These are phyloP conservation scores for Sminthurinus aureus DNA, from an alignment of 2,888 invertebrate genomes.

Conservation along the genomic window DNA sequence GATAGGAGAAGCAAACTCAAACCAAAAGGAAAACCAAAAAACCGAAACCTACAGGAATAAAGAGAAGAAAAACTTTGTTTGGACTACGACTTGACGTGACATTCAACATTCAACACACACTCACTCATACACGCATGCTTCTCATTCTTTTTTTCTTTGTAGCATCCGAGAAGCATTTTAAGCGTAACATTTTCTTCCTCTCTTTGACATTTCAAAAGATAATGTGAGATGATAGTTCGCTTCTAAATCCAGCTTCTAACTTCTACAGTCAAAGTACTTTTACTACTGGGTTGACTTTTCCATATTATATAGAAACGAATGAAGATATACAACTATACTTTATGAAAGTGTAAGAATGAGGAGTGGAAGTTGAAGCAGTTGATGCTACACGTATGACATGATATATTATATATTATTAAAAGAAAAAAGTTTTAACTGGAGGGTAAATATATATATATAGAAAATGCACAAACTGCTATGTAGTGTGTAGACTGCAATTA, in stretches of 20 bases:
- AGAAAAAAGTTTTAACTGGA: too few species aligned
- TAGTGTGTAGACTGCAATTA: too few species aligned
- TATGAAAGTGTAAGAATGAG: too few species aligned
- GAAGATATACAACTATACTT: too few species aligned
- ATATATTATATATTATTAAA: too few species aligned
- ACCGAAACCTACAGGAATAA: not conserved
- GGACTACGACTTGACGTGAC: not conserved
- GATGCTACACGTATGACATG: too few species aligned
- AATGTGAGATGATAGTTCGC: not conserved
- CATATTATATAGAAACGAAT: too few species aligned
- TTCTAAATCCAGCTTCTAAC: not conserved
- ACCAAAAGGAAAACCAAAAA: not conserved
- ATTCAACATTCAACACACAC: not conserved
- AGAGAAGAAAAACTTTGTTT: conserved; percentile 1
- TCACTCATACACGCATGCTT: conserved; percentile 2
- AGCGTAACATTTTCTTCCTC: not conserved
- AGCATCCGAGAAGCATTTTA: not conserved
- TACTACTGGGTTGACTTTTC: not conserved
- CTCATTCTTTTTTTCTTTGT: not conserved
- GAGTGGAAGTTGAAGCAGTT: too few species aligned
- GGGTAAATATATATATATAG: too few species aligned
- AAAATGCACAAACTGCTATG: too few species aligned
- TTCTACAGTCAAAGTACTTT: not conserved
- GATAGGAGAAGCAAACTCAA: not conserved
- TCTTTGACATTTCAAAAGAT: not conserved